These are phyloP conservation scores for Xanthorhoe spadicearia DNA, from an alignment of 2,888 invertebrate genomes.

Conservation along the genomic window DNA sequence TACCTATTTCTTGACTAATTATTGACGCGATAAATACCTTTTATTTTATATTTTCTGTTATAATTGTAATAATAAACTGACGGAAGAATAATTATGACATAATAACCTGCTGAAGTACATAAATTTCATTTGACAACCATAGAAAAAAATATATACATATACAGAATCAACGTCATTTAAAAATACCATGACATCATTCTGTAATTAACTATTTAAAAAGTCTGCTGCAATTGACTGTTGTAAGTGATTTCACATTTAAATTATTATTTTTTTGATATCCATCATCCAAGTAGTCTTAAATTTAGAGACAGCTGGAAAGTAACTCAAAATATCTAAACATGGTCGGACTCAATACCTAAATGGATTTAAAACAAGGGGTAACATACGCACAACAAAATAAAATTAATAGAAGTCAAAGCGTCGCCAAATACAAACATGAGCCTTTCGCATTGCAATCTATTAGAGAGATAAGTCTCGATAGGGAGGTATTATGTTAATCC, in stretches of 20 bases:
- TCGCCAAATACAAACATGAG: conserved; percentile 78
- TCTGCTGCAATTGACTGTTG: neutral
- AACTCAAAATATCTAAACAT: conserved; percentile 46
- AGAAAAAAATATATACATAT: no score
- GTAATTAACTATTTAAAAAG: neutral
- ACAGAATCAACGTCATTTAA: neutral
- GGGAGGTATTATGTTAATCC: conserved; percentile 80
- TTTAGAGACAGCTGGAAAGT: conserved; percentile 10
- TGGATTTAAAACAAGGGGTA: conserved; percentile 48
- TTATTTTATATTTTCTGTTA: no score
- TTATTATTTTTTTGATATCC: neutral
- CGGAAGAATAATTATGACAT: no score
- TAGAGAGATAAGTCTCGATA: conserved; percentile 78
- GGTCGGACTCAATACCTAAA: conserved; percentile 55
- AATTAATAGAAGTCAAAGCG: conserved; percentile 72
- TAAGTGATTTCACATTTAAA: neutral
- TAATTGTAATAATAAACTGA: no score
- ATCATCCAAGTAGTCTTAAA: conserved; percentile 2
- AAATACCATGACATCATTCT: neutral
- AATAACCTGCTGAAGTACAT: neutral
- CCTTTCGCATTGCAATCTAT: conserved; percentile 82
- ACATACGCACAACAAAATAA: conserved; percentile 71
- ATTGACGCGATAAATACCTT: no score
- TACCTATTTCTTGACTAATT: no score
- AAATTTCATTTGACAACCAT: neutral